A percentile compares a stretch with the other conserved stretches of the same genome.
phyloP scores from a whole-genome alignment of 2,113 vertebrate genomes.

The Salvelinus sp. region DNA sequence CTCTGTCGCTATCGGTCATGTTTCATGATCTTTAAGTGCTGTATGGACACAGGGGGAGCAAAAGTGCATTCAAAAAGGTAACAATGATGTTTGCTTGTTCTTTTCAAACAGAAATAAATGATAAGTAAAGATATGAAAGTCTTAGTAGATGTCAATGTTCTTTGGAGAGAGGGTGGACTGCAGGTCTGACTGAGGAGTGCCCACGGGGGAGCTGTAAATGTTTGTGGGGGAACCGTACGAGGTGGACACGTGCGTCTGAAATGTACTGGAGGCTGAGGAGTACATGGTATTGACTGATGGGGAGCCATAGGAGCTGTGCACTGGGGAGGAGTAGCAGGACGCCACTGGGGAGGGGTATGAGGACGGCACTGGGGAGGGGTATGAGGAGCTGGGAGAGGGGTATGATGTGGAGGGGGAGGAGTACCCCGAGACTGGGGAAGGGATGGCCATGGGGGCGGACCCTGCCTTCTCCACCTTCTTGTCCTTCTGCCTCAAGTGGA shows the following conservation, averaged over 20 bases:
- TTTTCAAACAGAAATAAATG: neutral
- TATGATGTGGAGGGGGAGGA: slow-evolving; percentile 26
- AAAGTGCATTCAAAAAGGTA: neutral
- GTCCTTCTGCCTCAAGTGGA: slow-evolving; percentile 93
- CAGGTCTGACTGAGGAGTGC: slow-evolving; percentile 84
- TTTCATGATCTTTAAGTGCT: neutral
- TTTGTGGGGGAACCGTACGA: slow-evolving; percentile 69
- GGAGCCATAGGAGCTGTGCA: slow-evolving; percentile 77
- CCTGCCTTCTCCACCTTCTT: slow-evolving; percentile 77
- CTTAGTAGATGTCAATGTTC: slow-evolving; percentile 86
- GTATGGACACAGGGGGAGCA: neutral
- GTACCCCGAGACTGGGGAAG: slow-evolving; percentile 57
- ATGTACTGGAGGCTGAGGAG: slow-evolving; percentile 52
- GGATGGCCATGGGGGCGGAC: slow-evolving; percentile 24
- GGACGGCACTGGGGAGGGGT: slow-evolving; percentile 43
- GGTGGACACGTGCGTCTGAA: slow-evolving; percentile 67
- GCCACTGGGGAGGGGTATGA: slow-evolving; percentile 76
- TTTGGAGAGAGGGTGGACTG: slow-evolving; percentile 81
- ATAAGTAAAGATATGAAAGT: neutral
- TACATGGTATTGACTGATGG: slow-evolving; percentile 75
- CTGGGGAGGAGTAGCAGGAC: slow-evolving; percentile 76
- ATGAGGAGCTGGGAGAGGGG: slow-evolving; percentile 52
- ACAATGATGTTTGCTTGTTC: slow-evolving; percentile 58
- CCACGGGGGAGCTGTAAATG: slow-evolving; percentile 81
- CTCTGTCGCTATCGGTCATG: slow-evolving; percentile 57